Conservation (phyloP, 2,888 invertebrate genomes). For the Nineta flava region DNA sequence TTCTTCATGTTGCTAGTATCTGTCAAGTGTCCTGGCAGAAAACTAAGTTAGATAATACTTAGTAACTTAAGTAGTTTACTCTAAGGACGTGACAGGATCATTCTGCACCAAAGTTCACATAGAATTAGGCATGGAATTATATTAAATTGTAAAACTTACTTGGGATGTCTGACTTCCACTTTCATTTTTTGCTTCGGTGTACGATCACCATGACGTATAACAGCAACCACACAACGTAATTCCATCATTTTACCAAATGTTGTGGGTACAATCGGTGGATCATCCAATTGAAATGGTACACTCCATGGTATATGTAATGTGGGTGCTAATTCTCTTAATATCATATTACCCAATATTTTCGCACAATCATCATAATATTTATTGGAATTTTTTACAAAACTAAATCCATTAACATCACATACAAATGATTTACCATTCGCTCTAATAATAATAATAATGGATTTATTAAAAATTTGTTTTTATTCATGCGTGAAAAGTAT, state of each 20-base stretch:
- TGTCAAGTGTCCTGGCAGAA: no score
- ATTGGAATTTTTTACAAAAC: conserved; percentile 98
- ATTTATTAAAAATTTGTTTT: conserved; percentile 2
- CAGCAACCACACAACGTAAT: conserved; percentile 86
- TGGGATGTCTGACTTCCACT: conserved; percentile 91
- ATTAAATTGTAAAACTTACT: conserved; percentile 35
- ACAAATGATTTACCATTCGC: conserved; percentile 98
- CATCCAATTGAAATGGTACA: conserved; percentile 91
- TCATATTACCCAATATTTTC: conserved; percentile 96
- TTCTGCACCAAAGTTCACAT: no score
- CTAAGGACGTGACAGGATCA: no score
- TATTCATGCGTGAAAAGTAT: background rate
- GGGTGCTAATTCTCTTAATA: conserved; percentile 84
- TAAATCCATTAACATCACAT: conserved; percentile 99
- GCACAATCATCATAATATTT: conserved; percentile 99
- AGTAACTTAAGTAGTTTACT: no score
- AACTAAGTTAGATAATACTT: no score
- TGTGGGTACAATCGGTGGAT: conserved; percentile 97
- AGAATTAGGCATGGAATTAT: no score
- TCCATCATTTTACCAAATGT: conserved; percentile 97
- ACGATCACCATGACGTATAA: conserved; percentile 94
- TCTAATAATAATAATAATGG: conserved; percentile 36
- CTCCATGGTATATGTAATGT: conserved; percentile 95
- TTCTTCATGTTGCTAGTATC: no score
- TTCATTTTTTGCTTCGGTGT: conserved; percentile 99